These are phyloP conservation scores for Crepidodera aurea DNA, from an alignment of 2,888 invertebrate species.

Conservation along the genomic window DNA sequence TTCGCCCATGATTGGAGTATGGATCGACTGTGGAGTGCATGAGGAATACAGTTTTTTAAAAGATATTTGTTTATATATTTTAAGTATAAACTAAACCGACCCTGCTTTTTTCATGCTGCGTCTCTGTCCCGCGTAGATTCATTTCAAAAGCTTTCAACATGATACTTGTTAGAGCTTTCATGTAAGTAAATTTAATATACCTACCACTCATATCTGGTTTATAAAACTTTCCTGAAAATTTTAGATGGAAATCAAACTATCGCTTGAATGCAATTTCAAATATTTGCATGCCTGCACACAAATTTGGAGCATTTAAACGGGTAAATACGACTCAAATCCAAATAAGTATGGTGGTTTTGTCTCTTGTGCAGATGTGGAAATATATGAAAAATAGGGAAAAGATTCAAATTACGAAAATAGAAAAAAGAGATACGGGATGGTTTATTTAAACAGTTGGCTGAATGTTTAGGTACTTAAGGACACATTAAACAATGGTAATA, in stretches of 20 bases:
- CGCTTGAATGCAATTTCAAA: conserved; percentile 14
- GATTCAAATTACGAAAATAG: too few relatives aligned
- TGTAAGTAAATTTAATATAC: conserved; percentile 57
- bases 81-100: neutral
- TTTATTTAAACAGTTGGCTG: too few relatives aligned
- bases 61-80: too few relatives aligned
- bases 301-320: neutral
- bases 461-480: too few relatives aligned
- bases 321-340: neutral
- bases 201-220: conserved; percentile 47
- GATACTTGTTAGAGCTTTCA: conserved; percentile 56
- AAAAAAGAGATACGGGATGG: too few relatives aligned
- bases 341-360: too few relatives aligned
- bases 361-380: too few relatives aligned
- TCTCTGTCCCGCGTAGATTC: conserved; percentile 14
- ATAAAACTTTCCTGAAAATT: conserved; percentile 42
- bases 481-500: too few relatives aligned
- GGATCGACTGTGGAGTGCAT: too few relatives aligned
- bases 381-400: too few relatives aligned
- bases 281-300: conserved; percentile 14
- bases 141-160: conserved; percentile 50
- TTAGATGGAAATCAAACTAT: conserved; percentile 42
- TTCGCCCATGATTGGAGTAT: too few relatives aligned
- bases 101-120: conserved; percentile 5
- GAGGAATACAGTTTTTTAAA: too few relatives aligned